These are phyloP conservation scores for Dicycla oo DNA, from an alignment of 2,888 invertebrate species.

Conservation along the genomic window DNA sequence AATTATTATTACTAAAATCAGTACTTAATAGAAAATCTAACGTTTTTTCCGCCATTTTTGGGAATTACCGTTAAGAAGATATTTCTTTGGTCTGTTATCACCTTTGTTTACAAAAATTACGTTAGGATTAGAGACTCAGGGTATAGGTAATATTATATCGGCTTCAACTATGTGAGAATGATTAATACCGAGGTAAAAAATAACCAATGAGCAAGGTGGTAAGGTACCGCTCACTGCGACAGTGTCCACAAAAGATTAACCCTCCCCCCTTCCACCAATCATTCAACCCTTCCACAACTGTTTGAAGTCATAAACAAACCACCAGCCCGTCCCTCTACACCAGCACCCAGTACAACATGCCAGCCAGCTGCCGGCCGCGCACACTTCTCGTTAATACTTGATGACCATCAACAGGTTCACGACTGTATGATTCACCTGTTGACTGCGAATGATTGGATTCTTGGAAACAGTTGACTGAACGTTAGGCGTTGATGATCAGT, in stretches of 20 bases:
- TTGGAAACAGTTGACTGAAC: slow-evolving; percentile 3
- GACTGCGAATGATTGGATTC: slow-evolving; percentile 23
- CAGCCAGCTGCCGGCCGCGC: not conserved
- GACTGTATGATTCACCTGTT: slow-evolving; percentile 44
- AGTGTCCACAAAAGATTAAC: not conserved
- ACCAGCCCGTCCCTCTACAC: not conserved
- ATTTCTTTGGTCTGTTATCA: too few relatives aligned
- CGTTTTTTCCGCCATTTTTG: too few relatives aligned
- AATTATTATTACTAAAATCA: too few relatives aligned
- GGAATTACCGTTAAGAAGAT: too few relatives aligned
- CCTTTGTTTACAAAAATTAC: too few relatives aligned
- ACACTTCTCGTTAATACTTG: slow-evolving; percentile 55
- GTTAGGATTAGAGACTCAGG: too few relatives aligned
- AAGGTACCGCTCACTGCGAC: not conserved
- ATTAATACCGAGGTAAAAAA: not conserved
- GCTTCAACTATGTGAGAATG: not conserved
- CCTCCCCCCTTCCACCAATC: not conserved
- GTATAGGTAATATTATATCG: too few relatives aligned
- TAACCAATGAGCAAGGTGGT: not conserved
- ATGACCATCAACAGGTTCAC: slow-evolving; percentile 59
- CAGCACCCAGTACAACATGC: not conserved
- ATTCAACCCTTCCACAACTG: not conserved
- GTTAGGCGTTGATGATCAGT: not conserved
- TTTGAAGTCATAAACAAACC: slow-evolving; percentile 12
- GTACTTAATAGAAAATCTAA: too few relatives aligned